Percentiles rank a stretch among this genome's conserved stretches.
Conservation (phyloP, 2,888 invertebrate genomes). For the Amaurobius ferox region DNA sequence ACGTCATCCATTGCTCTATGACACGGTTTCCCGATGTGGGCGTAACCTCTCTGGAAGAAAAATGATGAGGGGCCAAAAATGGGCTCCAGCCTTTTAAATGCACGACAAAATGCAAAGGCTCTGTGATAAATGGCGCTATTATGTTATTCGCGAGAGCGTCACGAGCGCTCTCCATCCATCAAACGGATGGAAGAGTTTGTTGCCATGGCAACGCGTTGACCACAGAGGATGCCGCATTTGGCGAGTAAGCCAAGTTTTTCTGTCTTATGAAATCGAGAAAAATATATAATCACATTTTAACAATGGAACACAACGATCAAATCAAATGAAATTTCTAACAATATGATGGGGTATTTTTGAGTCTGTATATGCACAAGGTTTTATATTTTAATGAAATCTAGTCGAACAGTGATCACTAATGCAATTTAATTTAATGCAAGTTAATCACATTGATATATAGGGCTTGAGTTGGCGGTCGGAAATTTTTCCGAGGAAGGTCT, state of each 20-base stretch:
- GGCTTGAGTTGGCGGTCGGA: too few species aligned
- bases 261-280: too few species aligned
- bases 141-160: slow-evolving; percentile 70
- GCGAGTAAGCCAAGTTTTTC: neutral
- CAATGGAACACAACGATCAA: too few species aligned
- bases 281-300: too few species aligned
- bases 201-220: slow-evolving; percentile 68
- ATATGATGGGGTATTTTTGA: too few species aligned
- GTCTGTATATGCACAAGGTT: too few species aligned
- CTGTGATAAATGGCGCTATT: slow-evolving; percentile 68
- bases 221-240: slow-evolving; percentile 11
- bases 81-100: slow-evolving; percentile 68
- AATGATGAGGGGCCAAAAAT: slow-evolving; percentile 63
- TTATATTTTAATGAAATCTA: too few species aligned
- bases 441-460: too few species aligned
- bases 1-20: neutral
- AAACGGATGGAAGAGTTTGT: slow-evolving; percentile 68
- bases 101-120: slow-evolving; percentile 72
- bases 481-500: too few species aligned
- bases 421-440: too few species aligned
- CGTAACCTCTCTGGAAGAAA: slow-evolving; percentile 57
- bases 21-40: neutral
- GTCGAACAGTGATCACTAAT: too few species aligned
- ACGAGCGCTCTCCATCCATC: slow-evolving; percentile 70
- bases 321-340: too few species aligned